These are phyloP conservation scores for Acromyrmex echinatior DNA, from an alignment of 1,140 invertebrate species.

Conservation along the genomic window DNA sequence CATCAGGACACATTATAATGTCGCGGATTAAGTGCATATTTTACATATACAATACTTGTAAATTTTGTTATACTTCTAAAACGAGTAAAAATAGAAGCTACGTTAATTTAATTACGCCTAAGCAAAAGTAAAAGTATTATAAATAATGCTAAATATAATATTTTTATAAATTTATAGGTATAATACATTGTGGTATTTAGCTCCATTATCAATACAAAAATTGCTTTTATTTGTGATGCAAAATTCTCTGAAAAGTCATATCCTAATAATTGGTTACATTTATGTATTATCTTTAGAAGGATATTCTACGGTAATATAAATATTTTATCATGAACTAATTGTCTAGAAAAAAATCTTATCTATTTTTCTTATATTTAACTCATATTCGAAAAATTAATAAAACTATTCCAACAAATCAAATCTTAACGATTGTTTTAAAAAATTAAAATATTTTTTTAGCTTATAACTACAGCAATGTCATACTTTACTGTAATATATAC, in stretches of 20 bases:
- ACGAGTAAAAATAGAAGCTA: no score
- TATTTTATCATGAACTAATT: no score
- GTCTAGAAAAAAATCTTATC: no score
- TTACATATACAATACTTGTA: no score
- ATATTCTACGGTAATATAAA: constrained; percentile 61
- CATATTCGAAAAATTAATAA: neutral
- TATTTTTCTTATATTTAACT: neutral
- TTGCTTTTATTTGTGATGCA: constrained; percentile 64
- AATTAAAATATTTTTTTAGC: constrained; percentile 43
- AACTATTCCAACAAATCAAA: neutral
- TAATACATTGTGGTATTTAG: constrained; percentile 56
- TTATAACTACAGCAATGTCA: constrained; percentile 28
- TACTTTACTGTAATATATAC: constrained; percentile 44
- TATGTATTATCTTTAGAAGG: constrained; percentile 53
- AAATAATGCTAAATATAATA: no score
- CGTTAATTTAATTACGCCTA: no score
- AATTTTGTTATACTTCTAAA: no score
- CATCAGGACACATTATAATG: no score
- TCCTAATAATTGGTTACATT: constrained; percentile 25
- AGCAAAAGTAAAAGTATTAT: no score
- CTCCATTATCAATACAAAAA: constrained; percentile 52
- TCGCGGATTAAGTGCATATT: no score
- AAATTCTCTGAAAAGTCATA: constrained; percentile 24
- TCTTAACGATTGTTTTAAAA: neutral
- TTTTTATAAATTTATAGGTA: constrained; percentile 44